Base-by-base conservation (phyloP, 2,113 vertebrate genomes). In the Ptychochromis oligacanthus region DNA sequence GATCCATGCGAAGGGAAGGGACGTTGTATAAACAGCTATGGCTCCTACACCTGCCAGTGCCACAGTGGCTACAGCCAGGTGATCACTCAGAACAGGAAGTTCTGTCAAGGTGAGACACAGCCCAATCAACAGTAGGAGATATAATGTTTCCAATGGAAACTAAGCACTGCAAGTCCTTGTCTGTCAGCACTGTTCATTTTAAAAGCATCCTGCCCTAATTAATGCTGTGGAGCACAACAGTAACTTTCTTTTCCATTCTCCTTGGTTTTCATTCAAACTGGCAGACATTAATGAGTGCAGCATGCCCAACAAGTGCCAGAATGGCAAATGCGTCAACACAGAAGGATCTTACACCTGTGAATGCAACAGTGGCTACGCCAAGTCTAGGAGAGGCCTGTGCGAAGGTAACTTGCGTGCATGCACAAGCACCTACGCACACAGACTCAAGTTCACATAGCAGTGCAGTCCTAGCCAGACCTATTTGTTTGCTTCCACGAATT, bases 31-130 rank as follows among this genome's bases (percentile, higher is more conserved):
- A 99, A 98, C 95, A 96, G 62, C 0, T 90, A 96, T 75, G 98
- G 97, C 67, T 98, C 97, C 86, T 98, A 97, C 75, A 95, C 95
- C 62, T 99, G 98, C 80, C 94, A 97, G 40, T 98, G 98, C 93
- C 94, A 96, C 91, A 94, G 96, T 1, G 98, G 98, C 34, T 99
- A 97, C 86, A 96, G 88, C 22, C 93, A 96, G 90, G 88, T 93
- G 87, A 94, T 95, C 88, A 96, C 82, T 0, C 95, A 95, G 46
- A 95, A 96, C 92, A 95, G 89, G 65, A 97, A 96, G 92, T 96
- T 94, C 87, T 99, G 98, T 93, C 95, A 96, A 94, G 98, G 98
- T 98, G 89, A 97, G 96, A 64, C 56, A 20, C 58, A 34, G 17
- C 15, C 57, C 22, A 55, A 72, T 70, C 11, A 52, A 59, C 76